Evolutionary conservation across 2,797 vertebrate genomes (phyloP).

Genomic region (Calcarius lapponicus): DNA sequence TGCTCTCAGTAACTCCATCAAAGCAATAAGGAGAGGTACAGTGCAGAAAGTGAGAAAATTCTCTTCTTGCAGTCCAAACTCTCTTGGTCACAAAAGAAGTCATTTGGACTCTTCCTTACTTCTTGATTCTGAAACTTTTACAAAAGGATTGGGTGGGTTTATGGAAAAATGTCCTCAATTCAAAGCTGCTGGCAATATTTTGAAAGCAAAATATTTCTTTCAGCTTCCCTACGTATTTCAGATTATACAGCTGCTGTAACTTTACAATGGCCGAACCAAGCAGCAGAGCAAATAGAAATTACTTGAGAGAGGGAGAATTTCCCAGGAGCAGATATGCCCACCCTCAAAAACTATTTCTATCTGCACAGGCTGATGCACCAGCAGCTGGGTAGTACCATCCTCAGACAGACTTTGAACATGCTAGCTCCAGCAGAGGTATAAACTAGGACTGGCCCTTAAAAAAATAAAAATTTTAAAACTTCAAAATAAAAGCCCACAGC

Average conservation of each 20-base stretch:
- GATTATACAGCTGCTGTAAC: background rate
- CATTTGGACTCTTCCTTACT: background rate
- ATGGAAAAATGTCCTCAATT: background rate
- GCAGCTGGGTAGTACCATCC: background rate
- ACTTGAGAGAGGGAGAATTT: background rate
- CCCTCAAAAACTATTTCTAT: background rate
- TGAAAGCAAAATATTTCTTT: background rate
- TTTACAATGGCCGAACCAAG: background rate
- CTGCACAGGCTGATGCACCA: background rate
- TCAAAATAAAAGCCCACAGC: background rate
- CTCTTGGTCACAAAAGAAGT: background rate
- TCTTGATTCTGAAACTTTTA: slow-evolving; percentile 11
- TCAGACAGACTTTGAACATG: background rate
- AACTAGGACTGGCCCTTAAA: background rate
- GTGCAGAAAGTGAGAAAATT: background rate
- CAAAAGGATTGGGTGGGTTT: background rate
- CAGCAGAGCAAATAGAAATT: background rate
- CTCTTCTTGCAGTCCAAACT: background rate
- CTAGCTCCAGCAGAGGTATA: background rate
- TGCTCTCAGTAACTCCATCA: background rate
- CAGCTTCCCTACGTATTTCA: background rate
- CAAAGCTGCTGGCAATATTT: background rate
- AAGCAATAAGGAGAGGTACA: background rate
- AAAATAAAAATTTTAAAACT: background rate
- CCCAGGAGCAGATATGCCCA: background rate